phyloP scores from a whole-genome alignment of 2,113 vertebrate genomes.

The Dolichallabes microphthalmus region DNA sequence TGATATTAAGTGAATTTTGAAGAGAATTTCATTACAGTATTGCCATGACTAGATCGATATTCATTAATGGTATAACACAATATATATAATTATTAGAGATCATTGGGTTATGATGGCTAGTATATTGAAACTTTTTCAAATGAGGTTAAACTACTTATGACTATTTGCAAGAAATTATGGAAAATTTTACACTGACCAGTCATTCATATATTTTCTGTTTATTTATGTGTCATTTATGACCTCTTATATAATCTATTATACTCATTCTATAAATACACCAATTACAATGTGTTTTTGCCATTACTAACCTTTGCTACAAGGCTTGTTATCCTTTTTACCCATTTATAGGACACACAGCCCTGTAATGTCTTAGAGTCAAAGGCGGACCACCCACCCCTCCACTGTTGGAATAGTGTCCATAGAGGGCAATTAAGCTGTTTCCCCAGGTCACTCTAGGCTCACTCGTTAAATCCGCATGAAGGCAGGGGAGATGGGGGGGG shows the following conservation, averaged over 20 bases:
- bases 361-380: conserved; percentile 42
- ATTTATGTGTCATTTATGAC: neutral
- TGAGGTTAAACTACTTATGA: neutral
- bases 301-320: conserved; percentile 34
- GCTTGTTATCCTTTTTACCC: conserved; percentile 46
- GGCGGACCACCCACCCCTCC: conserved; percentile 66
- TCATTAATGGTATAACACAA: neutral
- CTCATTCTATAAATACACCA: conserved; percentile 21
- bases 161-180: neutral
- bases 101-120: neutral
- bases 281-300: conserved; percentile 37
- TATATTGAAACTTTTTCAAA: neutral
- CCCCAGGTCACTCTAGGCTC: conserved; percentile 59
- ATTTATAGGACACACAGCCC: conserved; percentile 47
- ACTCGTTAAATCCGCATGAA: conserved; percentile 58
- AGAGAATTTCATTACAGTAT: neutral
- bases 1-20: neutral
- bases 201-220: conserved; percentile 4
- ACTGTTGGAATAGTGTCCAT: conserved; percentile 56
- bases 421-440: conserved; percentile 60
- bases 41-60: neutral
- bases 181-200: neutral
- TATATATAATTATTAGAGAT: neutral
- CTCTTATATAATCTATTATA: neutral
- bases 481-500: neutral